phyloP scores from a whole-genome alignment of 2,888 invertebrate genomes.

The Merodon equestris region DNA sequence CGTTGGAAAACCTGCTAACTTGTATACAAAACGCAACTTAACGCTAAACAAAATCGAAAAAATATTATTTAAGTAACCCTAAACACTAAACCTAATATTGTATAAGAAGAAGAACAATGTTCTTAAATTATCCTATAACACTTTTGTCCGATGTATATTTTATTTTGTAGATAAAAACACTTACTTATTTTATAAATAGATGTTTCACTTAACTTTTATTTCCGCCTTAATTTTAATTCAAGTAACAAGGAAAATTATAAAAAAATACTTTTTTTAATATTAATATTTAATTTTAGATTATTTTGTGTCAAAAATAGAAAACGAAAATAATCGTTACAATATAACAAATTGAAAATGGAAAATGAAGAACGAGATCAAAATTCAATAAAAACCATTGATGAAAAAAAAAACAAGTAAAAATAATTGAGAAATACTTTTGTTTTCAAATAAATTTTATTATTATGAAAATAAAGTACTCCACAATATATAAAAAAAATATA shows the following conservation, averaged over 20 bases:
- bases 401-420: constrained; percentile 24
- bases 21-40: constrained; percentile 23
- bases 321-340: constrained; percentile 45
- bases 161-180: constrained; percentile 60
- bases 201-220: constrained; percentile 7
- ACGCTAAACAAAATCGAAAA: constrained; percentile 4
- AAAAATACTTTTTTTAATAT: constrained; percentile 46
- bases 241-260: constrained; percentile 26
- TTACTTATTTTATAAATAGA: constrained; percentile 18
- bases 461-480: constrained; percentile 65
- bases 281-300: constrained; percentile 73
- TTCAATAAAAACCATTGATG: not conserved
- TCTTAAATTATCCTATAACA: not conserved
- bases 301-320: constrained; percentile 73
- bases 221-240: constrained; percentile 20
- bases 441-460: constrained; percentile 68
- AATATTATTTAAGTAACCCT: constrained; percentile 37
- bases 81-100: constrained; percentile 1
- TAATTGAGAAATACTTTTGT: constrained; percentile 59
- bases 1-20: constrained; percentile 45
- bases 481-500: constrained; percentile 56
- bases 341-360: constrained; percentile 41
- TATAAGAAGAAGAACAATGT: not conserved
- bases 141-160: constrained; percentile 53
- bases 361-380: constrained; percentile 11